Conservation (phyloP, 1,140 invertebrate genomes). For the Leptestheria dahalacensis region DNA sequence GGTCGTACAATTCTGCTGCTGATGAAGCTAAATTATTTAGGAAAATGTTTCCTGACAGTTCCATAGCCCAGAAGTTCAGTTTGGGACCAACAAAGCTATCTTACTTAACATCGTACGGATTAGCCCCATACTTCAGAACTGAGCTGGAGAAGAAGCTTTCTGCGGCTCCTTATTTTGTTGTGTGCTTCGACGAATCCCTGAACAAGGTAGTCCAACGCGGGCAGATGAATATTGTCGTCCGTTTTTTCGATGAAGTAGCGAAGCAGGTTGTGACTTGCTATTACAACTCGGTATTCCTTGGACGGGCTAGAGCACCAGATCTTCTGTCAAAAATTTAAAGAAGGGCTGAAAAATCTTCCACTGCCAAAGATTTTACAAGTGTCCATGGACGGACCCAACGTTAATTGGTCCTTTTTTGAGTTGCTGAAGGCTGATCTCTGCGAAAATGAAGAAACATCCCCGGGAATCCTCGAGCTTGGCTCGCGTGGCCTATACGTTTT, state of each 20-base stretch:
- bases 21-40: background rate
- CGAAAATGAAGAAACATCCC: constrained; percentile 1
- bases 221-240: constrained; percentile 19
- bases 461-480: background rate
- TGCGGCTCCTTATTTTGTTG: constrained; percentile 1
- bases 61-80: background rate
- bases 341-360: constrained; percentile 7
- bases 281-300: constrained; percentile 17
- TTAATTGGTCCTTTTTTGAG: constrained; percentile 20
- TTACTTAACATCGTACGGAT: background rate
- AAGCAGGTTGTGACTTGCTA: constrained; percentile 16
- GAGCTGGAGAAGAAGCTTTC: background rate
- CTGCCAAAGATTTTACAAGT: constrained; percentile 19
- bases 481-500: constrained; percentile 3
- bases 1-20: background rate
- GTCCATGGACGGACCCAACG: constrained; percentile 23
- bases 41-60: background rate
- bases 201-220: constrained; percentile 18
- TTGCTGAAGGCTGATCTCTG: constrained; percentile 14
- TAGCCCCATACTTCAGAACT: background rate
- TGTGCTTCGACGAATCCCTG: constrained; percentile 20
- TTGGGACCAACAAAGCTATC: background rate
- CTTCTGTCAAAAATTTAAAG: constrained; percentile 17
- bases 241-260: constrained; percentile 16
- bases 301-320: constrained; percentile 17